These are phyloP conservation scores for Lepidocolaptes lacrymiger DNA, from an alignment of 2,797 vertebrate species.

Conservation along the genomic window DNA sequence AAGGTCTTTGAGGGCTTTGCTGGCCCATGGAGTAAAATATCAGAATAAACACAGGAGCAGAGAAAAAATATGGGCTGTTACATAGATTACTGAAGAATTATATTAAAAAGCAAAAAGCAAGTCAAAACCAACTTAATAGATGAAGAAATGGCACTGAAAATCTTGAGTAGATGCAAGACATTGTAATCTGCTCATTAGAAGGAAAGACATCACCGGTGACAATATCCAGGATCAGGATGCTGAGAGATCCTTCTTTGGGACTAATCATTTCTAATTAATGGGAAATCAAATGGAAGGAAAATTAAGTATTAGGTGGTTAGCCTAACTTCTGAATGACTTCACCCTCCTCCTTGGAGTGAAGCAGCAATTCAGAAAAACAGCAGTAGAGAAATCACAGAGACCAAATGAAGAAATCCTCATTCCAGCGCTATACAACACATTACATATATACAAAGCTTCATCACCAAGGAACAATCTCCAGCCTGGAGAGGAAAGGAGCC, in stretches of 20 bases:
- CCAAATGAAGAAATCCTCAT: background rate
- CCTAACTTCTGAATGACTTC: background rate
- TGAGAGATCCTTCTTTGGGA: background rate
- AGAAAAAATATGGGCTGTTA: background rate
- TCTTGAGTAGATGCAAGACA: background rate
- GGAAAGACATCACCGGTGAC: background rate
- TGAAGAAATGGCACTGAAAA: background rate
- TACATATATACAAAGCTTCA: background rate
- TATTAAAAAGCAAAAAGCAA: background rate
- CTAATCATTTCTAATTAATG: background rate
- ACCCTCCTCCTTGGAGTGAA: background rate
- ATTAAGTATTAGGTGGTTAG: background rate
- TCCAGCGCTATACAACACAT: background rate
- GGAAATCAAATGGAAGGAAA: background rate
- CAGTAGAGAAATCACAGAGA: background rate
- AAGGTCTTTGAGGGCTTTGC: background rate
- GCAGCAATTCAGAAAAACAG: background rate
- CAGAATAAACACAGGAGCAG: background rate
- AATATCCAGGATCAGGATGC: background rate
- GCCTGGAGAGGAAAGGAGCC: background rate
- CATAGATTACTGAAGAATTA: background rate
- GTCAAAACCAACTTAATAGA: background rate
- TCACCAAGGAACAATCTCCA: background rate
- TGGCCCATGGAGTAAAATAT: background rate
- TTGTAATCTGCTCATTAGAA: background rate